phyloP scores from a whole-genome alignment of 2,888 invertebrate species.

The Loripinus fragilis region DNA sequence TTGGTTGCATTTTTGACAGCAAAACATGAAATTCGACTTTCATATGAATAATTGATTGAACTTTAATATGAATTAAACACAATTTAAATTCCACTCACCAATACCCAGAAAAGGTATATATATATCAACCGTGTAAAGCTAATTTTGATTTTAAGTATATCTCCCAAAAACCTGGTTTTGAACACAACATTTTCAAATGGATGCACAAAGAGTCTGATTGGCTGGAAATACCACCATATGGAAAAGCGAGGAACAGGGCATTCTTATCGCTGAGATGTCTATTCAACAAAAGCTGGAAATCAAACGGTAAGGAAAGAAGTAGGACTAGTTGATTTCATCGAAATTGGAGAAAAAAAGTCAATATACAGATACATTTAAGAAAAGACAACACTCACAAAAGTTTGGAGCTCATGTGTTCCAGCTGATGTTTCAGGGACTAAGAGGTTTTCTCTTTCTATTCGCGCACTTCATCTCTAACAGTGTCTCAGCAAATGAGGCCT shows the following conservation, averaged over 20 bases:
- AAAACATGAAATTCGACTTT: no score
- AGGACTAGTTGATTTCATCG: slow-evolving; percentile 45
- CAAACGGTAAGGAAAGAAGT: slow-evolving; percentile 40
- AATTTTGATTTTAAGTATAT: no score
- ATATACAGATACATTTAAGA: slow-evolving; percentile 24
- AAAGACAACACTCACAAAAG: slow-evolving; percentile 38
- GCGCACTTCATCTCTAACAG: slow-evolving; percentile 31
- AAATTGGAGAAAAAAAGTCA: slow-evolving; percentile 52
- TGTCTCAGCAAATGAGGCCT: slow-evolving; percentile 15
- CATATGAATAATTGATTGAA: no score
- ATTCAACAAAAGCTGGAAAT: slow-evolving; percentile 59
- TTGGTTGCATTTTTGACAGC: no score
- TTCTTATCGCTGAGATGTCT: slow-evolving; percentile 60
- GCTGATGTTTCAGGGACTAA: slow-evolving; percentile 45
- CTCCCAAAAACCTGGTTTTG: slow-evolving; percentile 34
- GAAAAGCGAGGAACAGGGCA: slow-evolving; percentile 46
- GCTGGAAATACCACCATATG: slow-evolving; percentile 34
- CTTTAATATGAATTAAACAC: no score
- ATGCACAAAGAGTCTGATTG: slow-evolving; percentile 55
- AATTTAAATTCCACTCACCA: no score
- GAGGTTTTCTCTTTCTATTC: slow-evolving; percentile 53
- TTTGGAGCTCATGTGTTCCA: slow-evolving; percentile 52
- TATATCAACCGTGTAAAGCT: no score
- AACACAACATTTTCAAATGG: slow-evolving; percentile 36
- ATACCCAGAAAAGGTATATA: no score